Evolutionary conservation across 2,113 vertebrate genomes (phyloP).

Genomic region (Papio anubis): DNA sequence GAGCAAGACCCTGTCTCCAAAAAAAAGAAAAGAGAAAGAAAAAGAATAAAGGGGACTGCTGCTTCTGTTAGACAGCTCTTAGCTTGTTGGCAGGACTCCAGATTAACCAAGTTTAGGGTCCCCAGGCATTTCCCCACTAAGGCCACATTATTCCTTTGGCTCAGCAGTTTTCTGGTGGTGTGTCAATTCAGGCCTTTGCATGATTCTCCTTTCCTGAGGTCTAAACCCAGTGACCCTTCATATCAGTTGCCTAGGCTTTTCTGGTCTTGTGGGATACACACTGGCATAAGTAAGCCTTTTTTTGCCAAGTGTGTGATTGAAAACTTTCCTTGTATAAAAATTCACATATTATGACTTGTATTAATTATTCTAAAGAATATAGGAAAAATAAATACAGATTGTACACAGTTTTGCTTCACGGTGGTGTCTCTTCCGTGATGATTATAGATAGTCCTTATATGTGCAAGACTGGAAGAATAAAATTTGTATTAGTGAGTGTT

Average conservation of each 20-base stretch:
- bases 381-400: neutral
- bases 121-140: neutral
- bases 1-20: too few species aligned
- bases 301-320: neutral
- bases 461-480: neutral
- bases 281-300: neutral
- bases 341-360: neutral
- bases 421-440: neutral
- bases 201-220: constrained; percentile 15
- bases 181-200: neutral
- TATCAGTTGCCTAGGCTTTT: neutral
- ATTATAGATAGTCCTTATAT: neutral
- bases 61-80: neutral
- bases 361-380: constrained; percentile 46
- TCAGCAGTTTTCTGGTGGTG: neutral
- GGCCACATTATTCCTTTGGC: neutral
- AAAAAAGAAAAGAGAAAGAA: neutral
- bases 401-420: neutral
- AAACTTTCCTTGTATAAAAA: constrained; percentile 25
- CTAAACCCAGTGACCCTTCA: neutral
- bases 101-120: neutral
- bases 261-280: constrained; percentile 52
- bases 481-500: neutral
- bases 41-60: neutral
- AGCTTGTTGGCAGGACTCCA: neutral